Percentiles rank a stretch among this genome's conserved stretches.
Conservation (phyloP, 2,888 invertebrate species). For the Encarsia formosa region DNA sequence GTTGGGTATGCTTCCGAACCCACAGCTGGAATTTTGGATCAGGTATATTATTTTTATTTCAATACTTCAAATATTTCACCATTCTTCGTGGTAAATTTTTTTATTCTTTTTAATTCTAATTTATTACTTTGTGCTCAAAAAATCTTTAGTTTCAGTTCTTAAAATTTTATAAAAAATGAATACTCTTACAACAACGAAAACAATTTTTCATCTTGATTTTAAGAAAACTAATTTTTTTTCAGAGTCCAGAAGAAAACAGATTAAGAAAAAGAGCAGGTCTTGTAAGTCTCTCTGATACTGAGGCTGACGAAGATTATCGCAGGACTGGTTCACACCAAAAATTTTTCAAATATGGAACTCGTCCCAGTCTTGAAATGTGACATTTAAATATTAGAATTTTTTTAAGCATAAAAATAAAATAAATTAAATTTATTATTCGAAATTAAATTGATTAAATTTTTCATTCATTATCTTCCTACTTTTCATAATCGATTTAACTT, state of each 20-base stretch:
- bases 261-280: constrained; percentile 66
- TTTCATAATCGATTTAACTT: no score
- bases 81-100: no score
- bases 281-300: constrained; percentile 77
- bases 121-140: no score
- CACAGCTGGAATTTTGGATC: constrained; percentile 57
- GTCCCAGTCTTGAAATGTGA: constrained; percentile 20
- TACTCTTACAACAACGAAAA: no score
- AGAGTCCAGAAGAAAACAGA: constrained; percentile 57
- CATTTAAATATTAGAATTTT: constrained; percentile 22
- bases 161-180: no score
- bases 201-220: no score
- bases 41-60: no score
- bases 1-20: constrained; percentile 84
- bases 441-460: constrained; percentile 5
- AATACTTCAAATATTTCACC: no score
- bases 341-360: constrained; percentile 24
- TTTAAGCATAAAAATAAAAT: constrained; percentile 23
- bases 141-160: no score
- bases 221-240: constrained; percentile 31
- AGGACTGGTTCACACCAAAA: constrained; percentile 20
- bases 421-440: constrained; percentile 26
- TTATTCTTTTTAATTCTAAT: no score
- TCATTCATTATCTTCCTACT: no score
- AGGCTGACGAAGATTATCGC: constrained; percentile 63